Evolutionary conservation across 2,888 invertebrate genomes (phyloP).

Genomic region (Tetanocera ferruginea): DNA sequence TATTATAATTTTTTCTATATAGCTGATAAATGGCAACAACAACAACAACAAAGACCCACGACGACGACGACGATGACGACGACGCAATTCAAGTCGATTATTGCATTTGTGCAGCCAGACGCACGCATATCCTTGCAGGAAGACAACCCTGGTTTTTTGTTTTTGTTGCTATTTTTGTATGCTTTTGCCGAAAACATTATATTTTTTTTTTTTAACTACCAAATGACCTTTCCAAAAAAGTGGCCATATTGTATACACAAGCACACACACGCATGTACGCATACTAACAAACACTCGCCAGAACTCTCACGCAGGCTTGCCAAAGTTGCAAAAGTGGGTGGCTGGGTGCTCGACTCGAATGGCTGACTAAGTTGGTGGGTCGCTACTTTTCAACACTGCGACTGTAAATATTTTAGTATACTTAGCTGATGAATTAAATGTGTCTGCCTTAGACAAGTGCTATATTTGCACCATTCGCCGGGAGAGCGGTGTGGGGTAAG

Average conservation of each 20-base stretch:
- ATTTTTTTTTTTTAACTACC: background rate
- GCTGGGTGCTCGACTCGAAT: background rate
- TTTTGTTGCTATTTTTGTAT: constrained; percentile 7
- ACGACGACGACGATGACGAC: background rate
- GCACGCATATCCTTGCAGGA: constrained; percentile 24
- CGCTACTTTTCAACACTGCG: constrained; percentile 14
- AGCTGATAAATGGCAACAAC: constrained; percentile 1
- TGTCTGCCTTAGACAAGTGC: constrained; percentile 56
- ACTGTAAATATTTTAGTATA: constrained; percentile 62
- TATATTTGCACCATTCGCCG: constrained; percentile 45
- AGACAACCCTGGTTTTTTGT: background rate
- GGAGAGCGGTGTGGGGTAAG: background rate
- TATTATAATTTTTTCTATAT: background rate
- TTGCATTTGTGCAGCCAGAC: constrained; percentile 8
- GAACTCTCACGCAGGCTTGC: constrained; percentile 10
- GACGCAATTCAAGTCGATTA: constrained; percentile 18
- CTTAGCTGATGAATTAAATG: constrained; percentile 62
- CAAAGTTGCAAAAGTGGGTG: background rate
- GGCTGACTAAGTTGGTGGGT: background rate
- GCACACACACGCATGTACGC: background rate
- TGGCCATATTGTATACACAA: background rate
- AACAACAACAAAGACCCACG: constrained; percentile 8
- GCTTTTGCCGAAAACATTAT: background rate
- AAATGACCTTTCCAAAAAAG: constrained; percentile 6
- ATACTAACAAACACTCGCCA: background rate